Conservation (phyloP, 2,888 invertebrate species). For the Drosophila mayaguana region DNA sequence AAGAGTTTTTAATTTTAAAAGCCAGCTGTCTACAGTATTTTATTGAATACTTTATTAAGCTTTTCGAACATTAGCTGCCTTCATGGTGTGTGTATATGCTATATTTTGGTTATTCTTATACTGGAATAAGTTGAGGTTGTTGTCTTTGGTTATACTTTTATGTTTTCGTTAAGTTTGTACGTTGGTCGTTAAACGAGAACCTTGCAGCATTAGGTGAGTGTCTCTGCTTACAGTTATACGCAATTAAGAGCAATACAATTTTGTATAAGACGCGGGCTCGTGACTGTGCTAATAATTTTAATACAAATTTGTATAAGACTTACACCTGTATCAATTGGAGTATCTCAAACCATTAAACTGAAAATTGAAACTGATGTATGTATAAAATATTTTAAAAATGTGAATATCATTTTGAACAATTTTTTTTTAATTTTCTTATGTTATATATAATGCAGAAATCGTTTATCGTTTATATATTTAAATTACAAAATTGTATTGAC, state of each 20-base stretch:
- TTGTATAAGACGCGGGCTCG: background rate
- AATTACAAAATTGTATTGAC: background rate
- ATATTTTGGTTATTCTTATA: background rate
- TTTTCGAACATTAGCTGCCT: background rate
- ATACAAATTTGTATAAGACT: background rate
- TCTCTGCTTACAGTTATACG: background rate
- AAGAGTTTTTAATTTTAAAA: background rate
- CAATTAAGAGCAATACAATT: background rate
- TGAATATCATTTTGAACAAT: no score
- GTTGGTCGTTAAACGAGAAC: background rate
- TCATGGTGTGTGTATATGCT: conserved; percentile 23
- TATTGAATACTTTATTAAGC: background rate
- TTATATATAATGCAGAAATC: no score
- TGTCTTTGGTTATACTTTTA: background rate
- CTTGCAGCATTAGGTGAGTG: background rate
- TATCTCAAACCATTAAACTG: background rate
- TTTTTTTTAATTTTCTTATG: no score
- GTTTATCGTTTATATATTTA: background rate
- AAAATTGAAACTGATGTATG: no score
- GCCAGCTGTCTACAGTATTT: background rate
- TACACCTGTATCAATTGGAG: no score
- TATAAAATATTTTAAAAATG: no score
- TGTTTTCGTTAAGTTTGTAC: background rate
- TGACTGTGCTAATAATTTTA: background rate
- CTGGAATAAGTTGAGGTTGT: background rate